A percentile compares a stretch with the other conserved stretches of the same genome.
phyloP scores from a whole-genome alignment of 2,113 vertebrate species.

The Catharus minimus region DNA sequence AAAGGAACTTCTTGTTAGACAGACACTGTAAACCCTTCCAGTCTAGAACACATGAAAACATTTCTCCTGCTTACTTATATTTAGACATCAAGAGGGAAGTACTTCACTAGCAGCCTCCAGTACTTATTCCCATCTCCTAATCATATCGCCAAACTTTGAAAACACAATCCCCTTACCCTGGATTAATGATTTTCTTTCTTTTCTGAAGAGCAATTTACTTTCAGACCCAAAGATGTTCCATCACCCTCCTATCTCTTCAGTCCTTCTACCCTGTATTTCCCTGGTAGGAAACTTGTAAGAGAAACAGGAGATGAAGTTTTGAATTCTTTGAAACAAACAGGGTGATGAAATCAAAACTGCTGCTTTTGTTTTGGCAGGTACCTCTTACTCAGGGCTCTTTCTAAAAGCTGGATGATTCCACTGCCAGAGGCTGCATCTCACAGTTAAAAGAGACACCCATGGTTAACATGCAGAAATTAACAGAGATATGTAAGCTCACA shows the following conservation, averaged over 20 bases:
- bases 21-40: neutral
- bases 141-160: neutral
- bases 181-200: neutral
- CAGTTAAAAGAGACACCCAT: rapidly evolving
- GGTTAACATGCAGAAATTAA: neutral
- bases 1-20: neutral
- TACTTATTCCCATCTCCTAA: neutral
- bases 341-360: rapidly evolving
- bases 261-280: rapidly evolving
- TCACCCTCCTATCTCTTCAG: rapidly evolving
- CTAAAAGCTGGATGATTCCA: neutral
- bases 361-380: neutral
- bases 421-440: neutral
- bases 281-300: neutral
- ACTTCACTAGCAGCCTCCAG: neutral
- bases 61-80: neutral
- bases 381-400: neutral
- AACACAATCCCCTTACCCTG: neutral
- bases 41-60: neutral
- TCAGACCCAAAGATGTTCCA: neutral
- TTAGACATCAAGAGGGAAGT: neutral
- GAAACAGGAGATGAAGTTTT: neutral
- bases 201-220: neutral
- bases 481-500: rapidly evolving
- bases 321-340: neutral